These are phyloP conservation scores for Zeuzera pyrina DNA, from an alignment of 2,888 invertebrate species.

Conservation along the genomic window DNA sequence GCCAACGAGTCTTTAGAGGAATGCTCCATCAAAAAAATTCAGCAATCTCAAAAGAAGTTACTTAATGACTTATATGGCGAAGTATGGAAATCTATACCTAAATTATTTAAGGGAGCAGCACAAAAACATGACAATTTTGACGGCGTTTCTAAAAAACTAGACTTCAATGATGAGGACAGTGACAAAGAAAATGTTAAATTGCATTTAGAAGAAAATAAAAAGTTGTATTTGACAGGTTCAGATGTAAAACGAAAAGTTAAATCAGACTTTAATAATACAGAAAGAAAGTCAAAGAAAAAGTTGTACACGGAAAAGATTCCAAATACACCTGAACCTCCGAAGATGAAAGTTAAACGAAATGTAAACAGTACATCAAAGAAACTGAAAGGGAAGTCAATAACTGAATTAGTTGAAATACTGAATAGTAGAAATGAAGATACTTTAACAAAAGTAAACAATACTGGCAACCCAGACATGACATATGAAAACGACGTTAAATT, in stretches of 20 bases:
- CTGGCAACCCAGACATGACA: no score
- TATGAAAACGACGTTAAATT: constrained; percentile 33
- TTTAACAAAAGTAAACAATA: no score
- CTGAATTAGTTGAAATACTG: constrained; percentile 46
- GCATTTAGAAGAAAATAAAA: constrained; percentile 34
- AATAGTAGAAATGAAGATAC: constrained; percentile 29
- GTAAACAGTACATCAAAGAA: constrained; percentile 46
- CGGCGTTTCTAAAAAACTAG: constrained; percentile 42
- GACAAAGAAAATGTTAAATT: constrained; percentile 46
- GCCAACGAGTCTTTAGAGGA: constrained; percentile 51
- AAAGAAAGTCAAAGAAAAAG: constrained; percentile 49
- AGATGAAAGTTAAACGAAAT: constrained; percentile 26
- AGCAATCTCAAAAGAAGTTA: constrained; percentile 52
- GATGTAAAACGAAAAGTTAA: constrained; percentile 35
- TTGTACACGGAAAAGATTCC: constrained; percentile 50
- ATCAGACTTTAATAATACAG: constrained; percentile 26
- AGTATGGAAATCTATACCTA: constrained; percentile 66
- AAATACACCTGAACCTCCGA: constrained; percentile 41
- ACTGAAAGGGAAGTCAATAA: constrained; percentile 43
- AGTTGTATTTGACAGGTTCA: constrained; percentile 46
- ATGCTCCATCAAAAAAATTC: constrained; percentile 53
- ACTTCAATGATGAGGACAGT: constrained; percentile 42
- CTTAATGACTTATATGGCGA: constrained; percentile 70
- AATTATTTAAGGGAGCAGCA: constrained; percentile 44
- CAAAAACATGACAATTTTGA: constrained; percentile 35